Evolutionary conservation across 2,888 invertebrate species (phyloP).

Genomic region (Mongoloraphidia duomilia): DNA sequence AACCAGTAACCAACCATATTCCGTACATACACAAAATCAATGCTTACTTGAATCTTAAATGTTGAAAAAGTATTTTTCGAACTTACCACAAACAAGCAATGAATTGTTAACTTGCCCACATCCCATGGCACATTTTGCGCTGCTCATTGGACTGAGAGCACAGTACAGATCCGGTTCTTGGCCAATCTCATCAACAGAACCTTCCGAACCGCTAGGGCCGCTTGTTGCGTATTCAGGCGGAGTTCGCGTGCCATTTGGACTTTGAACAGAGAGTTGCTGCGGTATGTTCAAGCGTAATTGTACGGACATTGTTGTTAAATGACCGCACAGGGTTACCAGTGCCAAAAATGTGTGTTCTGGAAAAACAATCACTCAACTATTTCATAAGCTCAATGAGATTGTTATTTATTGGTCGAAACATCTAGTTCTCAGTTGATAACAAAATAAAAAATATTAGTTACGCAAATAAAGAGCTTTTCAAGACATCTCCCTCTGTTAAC

Average conservation of each 20-base stretch:
- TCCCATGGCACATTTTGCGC: conserved; percentile 61
- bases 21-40: not conserved
- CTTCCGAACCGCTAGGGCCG: not conserved
- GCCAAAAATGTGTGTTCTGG: conserved; percentile 45
- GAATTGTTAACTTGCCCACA: conserved; percentile 53
- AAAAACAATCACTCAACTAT: conserved; percentile 7
- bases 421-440: not conserved
- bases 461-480: too few species aligned
- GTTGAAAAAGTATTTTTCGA: not conserved
- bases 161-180: conserved; percentile 42
- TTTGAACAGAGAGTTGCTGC: conserved; percentile 20
- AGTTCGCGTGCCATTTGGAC: conserved; percentile 28
- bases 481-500: too few species aligned
- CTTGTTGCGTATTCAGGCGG: conserved; percentile 21
- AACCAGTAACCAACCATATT: too few species aligned
- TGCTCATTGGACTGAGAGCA: conserved; percentile 44
- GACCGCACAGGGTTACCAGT: conserved; percentile 46
- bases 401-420: not conserved
- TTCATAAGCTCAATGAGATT: not conserved
- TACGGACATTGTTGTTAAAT: conserved; percentile 45
- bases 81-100: conserved; percentile 63
- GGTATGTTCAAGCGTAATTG: conserved; percentile 36
- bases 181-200: conserved; percentile 15
- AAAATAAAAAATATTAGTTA: conserved; percentile 3
- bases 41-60: not conserved